These are phyloP conservation scores for Ailuropoda melanoleuca DNA, from an alignment of 2,113 vertebrate genomes.

Conservation along the genomic window DNA sequence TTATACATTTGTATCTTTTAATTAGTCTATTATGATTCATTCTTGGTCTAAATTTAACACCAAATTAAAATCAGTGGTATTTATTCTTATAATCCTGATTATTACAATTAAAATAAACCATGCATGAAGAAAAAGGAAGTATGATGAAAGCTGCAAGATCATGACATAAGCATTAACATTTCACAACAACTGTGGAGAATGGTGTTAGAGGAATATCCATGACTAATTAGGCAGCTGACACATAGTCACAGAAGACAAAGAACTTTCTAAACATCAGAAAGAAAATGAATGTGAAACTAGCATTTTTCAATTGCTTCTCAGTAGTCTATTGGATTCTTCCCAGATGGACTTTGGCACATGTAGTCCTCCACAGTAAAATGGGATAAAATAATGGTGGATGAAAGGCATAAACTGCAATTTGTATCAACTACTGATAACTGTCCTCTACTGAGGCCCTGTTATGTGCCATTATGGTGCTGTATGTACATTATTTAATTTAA, in stretches of 20 bases:
- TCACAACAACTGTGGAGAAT: not conserved
- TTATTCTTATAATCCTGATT: not conserved
- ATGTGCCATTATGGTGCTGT: not conserved
- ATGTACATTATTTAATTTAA: not conserved
- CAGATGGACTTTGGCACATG: not conserved
- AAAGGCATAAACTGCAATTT: not conserved
- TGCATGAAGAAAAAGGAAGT: not conserved
- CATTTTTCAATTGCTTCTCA: not conserved
- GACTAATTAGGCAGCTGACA: not conserved
- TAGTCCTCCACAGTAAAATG: not conserved
- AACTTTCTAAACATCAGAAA: not conserved
- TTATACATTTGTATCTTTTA: not conserved
- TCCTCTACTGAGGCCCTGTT: not conserved
- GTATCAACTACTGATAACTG: not conserved
- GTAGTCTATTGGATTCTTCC: not conserved
- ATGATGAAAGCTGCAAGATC: not conserved
- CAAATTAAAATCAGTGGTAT: not conserved
- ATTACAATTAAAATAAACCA: not conserved
- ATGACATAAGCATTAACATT: not conserved
- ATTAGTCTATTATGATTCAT: not conserved
- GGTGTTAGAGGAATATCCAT: not conserved
- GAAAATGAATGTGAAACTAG: not conserved
- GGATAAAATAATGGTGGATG: not conserved
- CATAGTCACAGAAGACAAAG: not conserved
- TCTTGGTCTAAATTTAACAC: not conserved